Conservation (phyloP, 2,113 vertebrate genomes). For the Dermatemys mawii region DNA sequence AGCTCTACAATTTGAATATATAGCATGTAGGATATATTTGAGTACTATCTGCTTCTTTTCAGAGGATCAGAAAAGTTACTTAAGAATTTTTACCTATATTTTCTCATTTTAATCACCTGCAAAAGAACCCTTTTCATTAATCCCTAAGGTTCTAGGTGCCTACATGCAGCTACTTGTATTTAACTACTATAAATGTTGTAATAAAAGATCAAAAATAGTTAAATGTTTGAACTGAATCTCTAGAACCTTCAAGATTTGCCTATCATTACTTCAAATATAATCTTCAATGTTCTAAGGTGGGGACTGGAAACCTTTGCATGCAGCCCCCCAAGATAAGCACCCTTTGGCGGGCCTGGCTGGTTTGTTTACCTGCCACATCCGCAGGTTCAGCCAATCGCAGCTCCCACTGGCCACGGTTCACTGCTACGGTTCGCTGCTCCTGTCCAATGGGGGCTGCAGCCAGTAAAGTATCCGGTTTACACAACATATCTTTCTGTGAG, state of each 20-base stretch:
- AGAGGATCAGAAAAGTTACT: no score
- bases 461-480: not conserved
- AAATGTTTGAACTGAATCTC: not conserved
- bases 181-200: not conserved
- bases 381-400: no score
- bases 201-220: not conserved
- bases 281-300: not conserved
- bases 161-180: not conserved
- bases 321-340: no score
- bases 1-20: not conserved
- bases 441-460: no score
- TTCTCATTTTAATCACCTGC: not conserved
- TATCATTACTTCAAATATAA: not conserved
- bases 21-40: not conserved
- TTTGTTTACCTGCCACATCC: no score
- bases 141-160: not conserved
- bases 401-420: no score
- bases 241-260: not conserved
- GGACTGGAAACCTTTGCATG: no score
- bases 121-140: not conserved
- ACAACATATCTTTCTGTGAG: not conserved
- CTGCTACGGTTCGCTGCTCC: no score
- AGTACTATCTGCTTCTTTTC: not conserved
- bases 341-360: no score
- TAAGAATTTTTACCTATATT: not conserved